Evolutionary conservation across 2,797 vertebrate species (phyloP), one percentile per base, ranked within the genome.

Genomic region (Sitta carolinensis): DNA sequence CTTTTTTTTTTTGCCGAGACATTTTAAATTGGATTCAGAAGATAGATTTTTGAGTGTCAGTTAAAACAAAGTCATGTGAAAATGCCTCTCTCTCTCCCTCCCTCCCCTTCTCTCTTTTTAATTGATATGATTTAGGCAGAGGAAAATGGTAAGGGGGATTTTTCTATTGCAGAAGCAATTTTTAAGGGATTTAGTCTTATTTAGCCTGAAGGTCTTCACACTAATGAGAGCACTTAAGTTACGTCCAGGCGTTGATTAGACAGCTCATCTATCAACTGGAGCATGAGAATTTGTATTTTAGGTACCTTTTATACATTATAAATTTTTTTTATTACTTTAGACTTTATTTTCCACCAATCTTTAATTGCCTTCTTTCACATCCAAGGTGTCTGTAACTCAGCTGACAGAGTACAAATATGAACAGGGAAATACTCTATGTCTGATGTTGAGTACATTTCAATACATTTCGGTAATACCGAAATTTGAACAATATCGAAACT

Each of bases 151-250:
- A 95, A 92, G 95, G 87, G 91, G 94, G 91, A 93, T 93, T 97
- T 97, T 97, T 97, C 93, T 97, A 94, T 98, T 97, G 97, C 97
- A 97, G 96, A 97, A 97, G 97, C 95, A 97, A 95, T 98, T 98
- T 98, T 98, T 98, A 98, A 98, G 89, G 97, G 97, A 97, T 97
- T 98, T 98, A 97, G 95, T 88, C 94, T 97, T 98, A 96, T 97
- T 98, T 98, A 97, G 97, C 98, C 98, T 93, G 97, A 97, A 98
- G 98, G 98, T 98, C 95, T 97, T 96, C 97, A 96, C 97, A 96
- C 98, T 98, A 98, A 98, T 98, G 97, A 98, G 97, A 98, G 97
- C 98, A 98, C 98, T 98, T 98, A 98, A 98, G 96, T 98, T 97
- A 95, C 87, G 83, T 97, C 96, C 95, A 97, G 96, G 97, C 96